Evolutionary conservation across 1,140 invertebrate genomes (phyloP), one percentile per base, ranked within the genome.

Genomic region (Penaeus japonicus): DNA sequence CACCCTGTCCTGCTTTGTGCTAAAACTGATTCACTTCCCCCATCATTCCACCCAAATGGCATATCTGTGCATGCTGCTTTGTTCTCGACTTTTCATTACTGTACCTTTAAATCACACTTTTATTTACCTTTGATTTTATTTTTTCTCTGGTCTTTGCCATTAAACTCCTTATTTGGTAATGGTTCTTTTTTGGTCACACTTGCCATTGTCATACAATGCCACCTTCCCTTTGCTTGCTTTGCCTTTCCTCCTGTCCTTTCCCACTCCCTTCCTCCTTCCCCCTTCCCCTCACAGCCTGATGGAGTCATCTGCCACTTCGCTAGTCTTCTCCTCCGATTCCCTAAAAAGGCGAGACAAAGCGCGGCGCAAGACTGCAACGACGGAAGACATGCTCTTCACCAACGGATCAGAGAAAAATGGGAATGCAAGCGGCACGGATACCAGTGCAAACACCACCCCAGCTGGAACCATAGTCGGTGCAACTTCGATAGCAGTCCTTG

Each of bases 311-410:
- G 84, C 84, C 87, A 88, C 90, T 84, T 87, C 85, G 85, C 81
- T 90, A 53, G 85, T 89, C 81, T 86, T 80, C 82, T 90, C 90
- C 59, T 83, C 78, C 81, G 90, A 90, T 85, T 90, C 90, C 55
- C 84, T 89, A 57, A 80, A 85, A 62, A 87, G 90, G 85, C 53
- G 91, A 35, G 91, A 92, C 84, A 92, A 94, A 92, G 93, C 92
- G 55, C 91, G 93, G 39, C 91, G 93, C 39, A 92, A 92, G 81
- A 93, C 93, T n/a, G 91, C 92, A 84, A 93, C 93, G 12, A 92
- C 93, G 22, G 92, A 92, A 85, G 93, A 94, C 81, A 91, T 94
- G 83, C 91, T 94, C 62, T 93, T 92, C 91, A 91, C 92, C 24
- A 89, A 77, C 59, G 84, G 80, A 20, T 83, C 89, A 30, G 90